A percentile compares a stretch with the other conserved stretches of the same genome.
Conservation (phyloP, 2,797 vertebrate genomes). For the Tamandua tetradactyla region DNA sequence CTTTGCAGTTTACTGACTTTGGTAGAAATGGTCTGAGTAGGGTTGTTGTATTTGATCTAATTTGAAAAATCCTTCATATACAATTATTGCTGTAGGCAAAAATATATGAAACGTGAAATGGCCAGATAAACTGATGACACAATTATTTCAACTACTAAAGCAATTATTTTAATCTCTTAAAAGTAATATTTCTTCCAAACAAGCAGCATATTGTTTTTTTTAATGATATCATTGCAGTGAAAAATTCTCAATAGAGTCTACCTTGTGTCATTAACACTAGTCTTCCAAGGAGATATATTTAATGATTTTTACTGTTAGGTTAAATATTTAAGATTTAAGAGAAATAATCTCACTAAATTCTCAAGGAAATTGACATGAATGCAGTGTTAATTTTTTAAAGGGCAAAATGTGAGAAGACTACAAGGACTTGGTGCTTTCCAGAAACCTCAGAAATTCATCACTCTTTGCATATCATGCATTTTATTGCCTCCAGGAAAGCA, state of each 20-base stretch:
- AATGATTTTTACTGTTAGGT: constrained; percentile 53
- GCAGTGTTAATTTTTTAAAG: constrained; percentile 48
- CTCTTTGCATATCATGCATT: constrained; percentile 66
- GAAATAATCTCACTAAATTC: constrained; percentile 51
- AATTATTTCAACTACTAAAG: constrained; percentile 46
- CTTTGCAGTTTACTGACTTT: constrained; percentile 18
- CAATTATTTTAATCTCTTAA: constrained; percentile 58
- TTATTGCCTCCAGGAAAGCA: constrained; percentile 72
- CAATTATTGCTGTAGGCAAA: constrained; percentile 59
- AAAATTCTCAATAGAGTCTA: background rate
- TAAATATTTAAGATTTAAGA: background rate
- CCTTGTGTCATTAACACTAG: background rate
- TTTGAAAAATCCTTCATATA: background rate
- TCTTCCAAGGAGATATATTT: background rate
- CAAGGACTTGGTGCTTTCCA: constrained; percentile 75
- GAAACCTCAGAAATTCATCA: constrained; percentile 79
- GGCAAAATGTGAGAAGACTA: constrained; percentile 55
- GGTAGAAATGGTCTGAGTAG: background rate
- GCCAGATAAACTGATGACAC: constrained; percentile 59
- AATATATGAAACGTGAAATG: constrained; percentile 18
- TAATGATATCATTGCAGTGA: constrained; percentile 2
- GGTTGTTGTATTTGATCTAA: background rate
- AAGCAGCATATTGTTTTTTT: background rate
- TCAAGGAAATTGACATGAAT: constrained; percentile 60
- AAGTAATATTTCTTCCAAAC: constrained; percentile 44